These are phyloP conservation scores for Patagioenas fasciata DNA, from an alignment of 2,113 vertebrate species.

Conservation along the genomic window DNA sequence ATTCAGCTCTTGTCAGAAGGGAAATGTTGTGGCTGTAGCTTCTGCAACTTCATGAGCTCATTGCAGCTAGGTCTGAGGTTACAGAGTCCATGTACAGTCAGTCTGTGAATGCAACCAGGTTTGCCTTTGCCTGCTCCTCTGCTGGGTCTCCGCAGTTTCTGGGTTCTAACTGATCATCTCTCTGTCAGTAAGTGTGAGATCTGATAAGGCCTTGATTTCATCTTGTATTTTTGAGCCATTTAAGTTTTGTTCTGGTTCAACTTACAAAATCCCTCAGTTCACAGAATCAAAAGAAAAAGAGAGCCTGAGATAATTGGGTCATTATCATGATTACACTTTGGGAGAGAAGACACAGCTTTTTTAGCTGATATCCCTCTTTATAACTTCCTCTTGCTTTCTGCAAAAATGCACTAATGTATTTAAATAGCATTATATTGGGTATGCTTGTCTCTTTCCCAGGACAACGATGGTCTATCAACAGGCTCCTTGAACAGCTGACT, in stretches of 20 bases:
- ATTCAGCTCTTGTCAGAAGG: not conserved
- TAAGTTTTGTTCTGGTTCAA: not conserved
- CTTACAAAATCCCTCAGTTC: not conserved
- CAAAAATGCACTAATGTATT: not conserved
- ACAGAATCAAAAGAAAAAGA: not conserved
- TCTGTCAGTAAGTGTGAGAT: not conserved
- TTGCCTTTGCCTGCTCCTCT: not conserved
- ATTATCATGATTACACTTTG: not conserved
- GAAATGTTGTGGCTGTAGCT: not conserved
- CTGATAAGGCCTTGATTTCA: not conserved
- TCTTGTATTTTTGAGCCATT: not conserved
- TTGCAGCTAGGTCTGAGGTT: not conserved
- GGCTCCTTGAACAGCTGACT: not conserved
- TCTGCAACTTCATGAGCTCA: not conserved
- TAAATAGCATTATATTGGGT: not conserved
- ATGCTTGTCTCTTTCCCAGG: not conserved
- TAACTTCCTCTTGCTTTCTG: not conserved
- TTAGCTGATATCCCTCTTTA: not conserved
- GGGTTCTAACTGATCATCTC: not conserved
- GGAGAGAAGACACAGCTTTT: not conserved
- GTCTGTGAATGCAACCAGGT: not conserved
- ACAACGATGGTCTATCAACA: not conserved
- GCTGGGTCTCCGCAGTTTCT: not conserved
- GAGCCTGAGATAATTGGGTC: not conserved
- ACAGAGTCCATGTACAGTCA: not conserved